Conservation (phyloP, 1,140 invertebrate genomes). For the Pantala flavescens region DNA sequence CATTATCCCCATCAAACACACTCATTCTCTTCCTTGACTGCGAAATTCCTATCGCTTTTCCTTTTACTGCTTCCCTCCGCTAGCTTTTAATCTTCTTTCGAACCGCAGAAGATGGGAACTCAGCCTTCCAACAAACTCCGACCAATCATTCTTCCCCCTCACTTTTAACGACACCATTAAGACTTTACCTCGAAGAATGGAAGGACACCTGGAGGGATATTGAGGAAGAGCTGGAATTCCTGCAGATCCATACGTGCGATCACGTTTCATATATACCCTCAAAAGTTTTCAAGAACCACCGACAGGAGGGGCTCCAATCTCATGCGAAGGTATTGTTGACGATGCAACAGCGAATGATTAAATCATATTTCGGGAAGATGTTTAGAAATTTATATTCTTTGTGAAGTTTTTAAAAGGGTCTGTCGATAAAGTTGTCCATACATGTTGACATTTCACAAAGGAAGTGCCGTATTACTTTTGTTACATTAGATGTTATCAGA, state of each 20-base stretch:
- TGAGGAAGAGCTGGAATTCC: neutral
- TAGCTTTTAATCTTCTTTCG: conserved; percentile 2
- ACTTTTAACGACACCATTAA: neutral
- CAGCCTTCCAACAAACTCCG: neutral
- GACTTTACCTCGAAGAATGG: neutral
- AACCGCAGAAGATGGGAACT: neutral
- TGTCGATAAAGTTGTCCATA: too few relatives aligned
- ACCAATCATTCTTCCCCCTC: neutral
- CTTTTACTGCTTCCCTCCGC: neutral
- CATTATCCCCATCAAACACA: too few relatives aligned
- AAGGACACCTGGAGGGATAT: neutral
- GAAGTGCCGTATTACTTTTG: too few relatives aligned
- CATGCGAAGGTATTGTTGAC: neutral
- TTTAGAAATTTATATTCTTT: neutral
- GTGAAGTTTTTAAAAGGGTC: too few relatives aligned
- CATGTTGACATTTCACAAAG: too few relatives aligned
- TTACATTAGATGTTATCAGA: too few relatives aligned
- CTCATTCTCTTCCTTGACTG: too few relatives aligned
- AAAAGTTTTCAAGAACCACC: neutral
- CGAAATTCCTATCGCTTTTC: too few relatives aligned
- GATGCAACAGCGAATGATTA: neutral
- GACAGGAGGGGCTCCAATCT: neutral
- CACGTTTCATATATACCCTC: neutral
- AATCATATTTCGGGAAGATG: neutral
- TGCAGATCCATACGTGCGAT: neutral